phyloP scores from a whole-genome alignment of 2,797 vertebrate genomes.

The Macropodus opercularis region DNA sequence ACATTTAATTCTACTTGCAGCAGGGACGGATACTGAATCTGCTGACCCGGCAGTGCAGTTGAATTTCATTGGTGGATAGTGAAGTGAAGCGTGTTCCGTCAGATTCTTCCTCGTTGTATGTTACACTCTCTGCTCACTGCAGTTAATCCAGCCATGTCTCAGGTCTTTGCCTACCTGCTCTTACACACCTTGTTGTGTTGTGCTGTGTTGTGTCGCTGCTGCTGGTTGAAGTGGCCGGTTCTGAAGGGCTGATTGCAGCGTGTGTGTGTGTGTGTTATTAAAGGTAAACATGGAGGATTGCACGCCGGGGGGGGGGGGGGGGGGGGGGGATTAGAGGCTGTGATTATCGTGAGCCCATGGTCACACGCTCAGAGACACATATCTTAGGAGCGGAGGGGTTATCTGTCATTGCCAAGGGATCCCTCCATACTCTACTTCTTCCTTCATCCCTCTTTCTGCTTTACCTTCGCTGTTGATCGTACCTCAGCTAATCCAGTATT shows the following conservation, averaged over 20 bases:
- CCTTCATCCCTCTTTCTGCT: background rate
- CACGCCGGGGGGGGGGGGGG: constrained; percentile 47
- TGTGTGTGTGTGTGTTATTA: constrained; percentile 28
- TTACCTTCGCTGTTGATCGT: too few species aligned
- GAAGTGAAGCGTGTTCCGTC: too few species aligned
- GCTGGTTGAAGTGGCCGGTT: constrained; percentile 29
- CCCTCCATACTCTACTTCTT: background rate
- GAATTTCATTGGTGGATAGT: too few species aligned
- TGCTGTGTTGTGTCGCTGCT: constrained; percentile 34
- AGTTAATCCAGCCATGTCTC: constrained; percentile 20
- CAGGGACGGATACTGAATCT: too few species aligned
- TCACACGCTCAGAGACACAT: constrained; percentile 34
- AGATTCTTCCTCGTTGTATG: background rate
- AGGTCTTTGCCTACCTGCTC: constrained; percentile 15
- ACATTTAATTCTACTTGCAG: too few species aligned
- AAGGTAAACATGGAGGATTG: constrained; percentile 43
- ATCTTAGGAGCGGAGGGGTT: constrained; percentile 10
- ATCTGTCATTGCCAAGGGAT: constrained; percentile 2
- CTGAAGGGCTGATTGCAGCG: constrained; percentile 38
- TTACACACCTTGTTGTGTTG: constrained; percentile 31
- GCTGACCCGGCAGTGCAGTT: too few species aligned
- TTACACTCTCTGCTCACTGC: constrained; percentile 5
- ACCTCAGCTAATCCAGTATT: too few species aligned
- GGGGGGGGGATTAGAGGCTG: constrained; percentile 58
- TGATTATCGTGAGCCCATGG: constrained; percentile 43